Percentiles rank a stretch among this genome's conserved stretches.
Conservation (phyloP, 2,888 invertebrate genomes). For the Mythimna lalbum region DNA sequence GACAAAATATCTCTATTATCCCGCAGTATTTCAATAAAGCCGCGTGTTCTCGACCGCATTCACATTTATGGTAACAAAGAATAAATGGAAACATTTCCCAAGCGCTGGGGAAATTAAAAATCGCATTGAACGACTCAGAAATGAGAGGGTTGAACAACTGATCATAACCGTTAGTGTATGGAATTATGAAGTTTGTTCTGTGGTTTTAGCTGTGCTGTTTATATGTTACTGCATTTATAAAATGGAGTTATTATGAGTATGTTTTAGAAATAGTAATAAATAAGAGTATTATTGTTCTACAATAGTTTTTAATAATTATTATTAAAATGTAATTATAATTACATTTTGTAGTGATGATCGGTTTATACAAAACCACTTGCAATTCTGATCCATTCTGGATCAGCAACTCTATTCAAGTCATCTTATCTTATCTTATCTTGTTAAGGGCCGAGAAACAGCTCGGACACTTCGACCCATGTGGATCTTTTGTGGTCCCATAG, state of each 20-base stretch:
- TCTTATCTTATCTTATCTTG: too few species aligned
- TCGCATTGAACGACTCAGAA: constrained; percentile 50
- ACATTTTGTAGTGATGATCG: too few species aligned
- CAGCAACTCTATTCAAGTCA: too few species aligned
- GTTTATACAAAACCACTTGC: too few species aligned
- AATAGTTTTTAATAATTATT: too few species aligned
- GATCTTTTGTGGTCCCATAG: too few species aligned
- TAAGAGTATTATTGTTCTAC: too few species aligned
- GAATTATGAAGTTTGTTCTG: constrained; percentile 29
- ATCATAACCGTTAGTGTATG: constrained; percentile 33
- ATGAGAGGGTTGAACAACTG: constrained; percentile 35
- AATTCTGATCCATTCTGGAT: too few species aligned
- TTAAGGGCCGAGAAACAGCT: too few species aligned
- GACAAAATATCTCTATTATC: constrained; percentile 45
- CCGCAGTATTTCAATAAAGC: constrained; percentile 48
- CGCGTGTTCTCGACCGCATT: constrained; percentile 51
- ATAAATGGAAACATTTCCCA: constrained; percentile 57
- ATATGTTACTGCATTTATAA: not conserved
- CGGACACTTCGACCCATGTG: too few species aligned
- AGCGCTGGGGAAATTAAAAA: constrained; percentile 68
- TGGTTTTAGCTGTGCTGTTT: constrained; percentile 12
- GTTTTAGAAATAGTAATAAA: not conserved
- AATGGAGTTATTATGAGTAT: not conserved
- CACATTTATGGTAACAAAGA: constrained; percentile 60
- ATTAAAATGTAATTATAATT: too few species aligned